These are phyloP conservation scores for Psophia crepitans DNA, from an alignment of 2,113 vertebrate species.

Conservation along the genomic window DNA sequence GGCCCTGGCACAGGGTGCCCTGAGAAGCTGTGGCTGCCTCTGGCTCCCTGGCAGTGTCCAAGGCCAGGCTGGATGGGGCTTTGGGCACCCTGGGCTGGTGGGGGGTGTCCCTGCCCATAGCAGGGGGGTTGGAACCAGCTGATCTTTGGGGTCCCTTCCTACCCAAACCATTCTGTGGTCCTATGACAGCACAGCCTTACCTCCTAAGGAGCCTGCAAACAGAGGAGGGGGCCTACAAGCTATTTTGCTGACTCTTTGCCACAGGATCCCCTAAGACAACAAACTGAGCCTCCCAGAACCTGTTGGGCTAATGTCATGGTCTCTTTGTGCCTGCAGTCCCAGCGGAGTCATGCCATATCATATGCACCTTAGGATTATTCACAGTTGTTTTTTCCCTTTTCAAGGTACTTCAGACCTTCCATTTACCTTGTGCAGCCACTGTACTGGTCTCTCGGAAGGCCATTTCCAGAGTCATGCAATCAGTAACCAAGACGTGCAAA, in stretches of 20 bases:
- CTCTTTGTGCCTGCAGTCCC: neutral
- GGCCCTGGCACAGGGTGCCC: no score
- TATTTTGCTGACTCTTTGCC: neutral
- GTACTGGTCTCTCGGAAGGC: neutral
- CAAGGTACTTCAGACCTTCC: neutral
- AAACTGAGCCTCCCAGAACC: neutral
- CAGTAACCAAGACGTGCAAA: neutral
- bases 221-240: neutral
- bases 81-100: neutral
- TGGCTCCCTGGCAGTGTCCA: no score
- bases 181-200: neutral
- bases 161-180: neutral
- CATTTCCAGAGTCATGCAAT: neutral
- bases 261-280: no score
- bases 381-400: neutral
- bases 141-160: neutral
- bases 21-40: neutral
- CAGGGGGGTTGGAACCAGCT: neutral
- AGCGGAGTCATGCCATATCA: neutral
- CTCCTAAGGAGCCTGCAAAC: neutral
- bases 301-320: neutral
- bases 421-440: neutral
- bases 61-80: neutral
- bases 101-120: neutral
- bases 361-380: neutral